Base-by-base conservation (phyloP, 2,888 invertebrate species). In the Nysson spinosus region DNA sequence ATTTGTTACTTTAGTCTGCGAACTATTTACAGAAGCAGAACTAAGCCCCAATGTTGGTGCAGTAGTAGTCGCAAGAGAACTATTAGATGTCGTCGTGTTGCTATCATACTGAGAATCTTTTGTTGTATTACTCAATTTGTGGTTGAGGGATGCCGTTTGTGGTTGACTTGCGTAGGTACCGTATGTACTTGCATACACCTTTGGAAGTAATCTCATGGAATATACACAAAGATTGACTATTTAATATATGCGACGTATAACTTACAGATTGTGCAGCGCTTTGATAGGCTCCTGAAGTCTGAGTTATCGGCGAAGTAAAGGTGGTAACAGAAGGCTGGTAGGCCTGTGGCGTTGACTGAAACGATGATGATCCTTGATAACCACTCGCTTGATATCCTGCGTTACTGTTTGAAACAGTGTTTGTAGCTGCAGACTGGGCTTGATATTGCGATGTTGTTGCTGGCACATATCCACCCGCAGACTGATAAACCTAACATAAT, bases 101-200 rank as follows among this genome's bases (percentile, higher is more conserved):
- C 73, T 82, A 20, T 87, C 86, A 37, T 85, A 87, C 34, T 85
- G 85, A 4, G 86, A 83, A 51, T 87, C 86, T 68, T 86, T 86
- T 40, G 77, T 76, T 42, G 82, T 63, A 47, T 72, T 82, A 67
- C 79, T 85, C 40, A 86, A 66, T 67, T 86, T 85, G 47, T 87
- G 85, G 77, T 85, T 85, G 68, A 86, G 86, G 44, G 85, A 81
- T 37, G 77, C 79, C 32, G 79, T 65, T 58, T 83, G 86, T 22
- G 82, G 83, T 67, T 85, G 86, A 44, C 74, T 82, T 43, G 79
- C 77, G 24, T 86, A 87, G 50, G 75, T 84, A 9, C 79, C 79
- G 34, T 87, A 87, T 0, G 84, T 72, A 54, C 81, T 83, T 1
- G 80, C 83, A 44, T 86, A 86, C 3, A 82, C 84, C 84, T 84